phyloP scores from a whole-genome alignment of 2,797 vertebrate genomes.

The Meriones psammophilus region DNA sequence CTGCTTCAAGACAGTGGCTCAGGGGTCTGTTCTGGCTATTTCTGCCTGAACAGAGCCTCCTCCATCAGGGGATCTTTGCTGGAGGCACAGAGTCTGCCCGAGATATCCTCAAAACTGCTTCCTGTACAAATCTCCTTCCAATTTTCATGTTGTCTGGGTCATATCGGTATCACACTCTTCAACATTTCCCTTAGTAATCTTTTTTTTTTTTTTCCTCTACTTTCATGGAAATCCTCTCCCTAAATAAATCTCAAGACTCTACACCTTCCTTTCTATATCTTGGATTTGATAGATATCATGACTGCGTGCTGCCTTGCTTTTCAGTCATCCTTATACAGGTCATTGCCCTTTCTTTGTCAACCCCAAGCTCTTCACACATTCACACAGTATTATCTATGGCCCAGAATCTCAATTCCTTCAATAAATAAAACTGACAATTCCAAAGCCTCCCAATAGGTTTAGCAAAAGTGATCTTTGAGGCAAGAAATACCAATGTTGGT shows the following conservation, averaged over 20 bases:
- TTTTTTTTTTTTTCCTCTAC: not conserved
- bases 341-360: not conserved
- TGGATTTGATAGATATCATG: not conserved
- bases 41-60: not conserved
- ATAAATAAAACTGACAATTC: not conserved
- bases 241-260: not conserved
- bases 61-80: accelerated
- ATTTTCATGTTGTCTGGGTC: not conserved
- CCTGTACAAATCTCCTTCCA: not conserved
- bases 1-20: not conserved
- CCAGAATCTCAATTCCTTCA: not conserved
- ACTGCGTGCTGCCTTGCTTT: not conserved
- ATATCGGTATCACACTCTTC: not conserved
- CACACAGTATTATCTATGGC: not conserved
- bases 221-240: not conserved
- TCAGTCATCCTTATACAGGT: not conserved
- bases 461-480: not conserved
- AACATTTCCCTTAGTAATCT: not conserved
- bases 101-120: not conserved
- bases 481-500: not conserved
- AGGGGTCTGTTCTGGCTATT: not conserved
- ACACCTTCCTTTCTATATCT: not conserved
- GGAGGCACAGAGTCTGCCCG: accelerated
- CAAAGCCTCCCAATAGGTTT: not conserved
- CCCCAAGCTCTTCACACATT: not conserved